These are phyloP conservation scores for Myodes glareolus DNA, from an alignment of 2,113 vertebrate species.

Conservation along the genomic window DNA sequence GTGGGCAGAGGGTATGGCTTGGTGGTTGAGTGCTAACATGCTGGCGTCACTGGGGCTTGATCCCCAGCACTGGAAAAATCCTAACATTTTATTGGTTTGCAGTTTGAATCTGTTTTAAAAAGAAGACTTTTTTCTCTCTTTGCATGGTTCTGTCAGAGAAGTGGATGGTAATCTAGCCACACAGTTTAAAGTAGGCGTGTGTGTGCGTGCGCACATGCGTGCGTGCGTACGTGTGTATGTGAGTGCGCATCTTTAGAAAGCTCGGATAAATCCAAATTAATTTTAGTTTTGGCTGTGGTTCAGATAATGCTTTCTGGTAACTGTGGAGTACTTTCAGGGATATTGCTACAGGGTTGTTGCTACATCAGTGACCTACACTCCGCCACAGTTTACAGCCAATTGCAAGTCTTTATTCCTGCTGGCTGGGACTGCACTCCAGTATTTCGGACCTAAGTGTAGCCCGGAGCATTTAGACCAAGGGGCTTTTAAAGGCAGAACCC, in stretches of 20 bases:
- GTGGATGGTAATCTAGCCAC: neutral
- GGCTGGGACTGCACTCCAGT: neutral
- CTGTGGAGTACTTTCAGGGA: neutral
- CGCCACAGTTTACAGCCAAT: neutral
- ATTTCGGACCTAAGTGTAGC: too few species aligned
- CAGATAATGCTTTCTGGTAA: neutral
- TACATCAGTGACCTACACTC: neutral
- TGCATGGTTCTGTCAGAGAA: neutral
- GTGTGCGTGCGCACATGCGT: neutral
- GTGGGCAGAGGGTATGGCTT: neutral
- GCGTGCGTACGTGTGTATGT: neutral
- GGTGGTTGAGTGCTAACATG: neutral
- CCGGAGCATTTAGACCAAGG: neutral
- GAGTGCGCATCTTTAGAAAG: conserved; percentile 16
- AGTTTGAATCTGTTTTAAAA: conserved; percentile 1
- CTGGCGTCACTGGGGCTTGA: neutral
- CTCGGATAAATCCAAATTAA: conserved; percentile 28
- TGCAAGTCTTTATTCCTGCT: neutral
- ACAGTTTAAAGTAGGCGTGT: conserved; percentile 38
- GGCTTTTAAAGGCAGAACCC: neutral
- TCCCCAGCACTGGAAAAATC: neutral
- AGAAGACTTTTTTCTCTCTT: neutral
- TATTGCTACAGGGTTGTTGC: too few species aligned
- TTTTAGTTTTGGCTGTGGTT: conserved; percentile 21
- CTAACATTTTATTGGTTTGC: neutral